A percentile compares a stretch with the other conserved stretches of the same genome.
These are phyloP conservation scores for Clamator glandarius DNA, from an alignment of 2,797 vertebrate genomes.

Conservation along the genomic window DNA sequence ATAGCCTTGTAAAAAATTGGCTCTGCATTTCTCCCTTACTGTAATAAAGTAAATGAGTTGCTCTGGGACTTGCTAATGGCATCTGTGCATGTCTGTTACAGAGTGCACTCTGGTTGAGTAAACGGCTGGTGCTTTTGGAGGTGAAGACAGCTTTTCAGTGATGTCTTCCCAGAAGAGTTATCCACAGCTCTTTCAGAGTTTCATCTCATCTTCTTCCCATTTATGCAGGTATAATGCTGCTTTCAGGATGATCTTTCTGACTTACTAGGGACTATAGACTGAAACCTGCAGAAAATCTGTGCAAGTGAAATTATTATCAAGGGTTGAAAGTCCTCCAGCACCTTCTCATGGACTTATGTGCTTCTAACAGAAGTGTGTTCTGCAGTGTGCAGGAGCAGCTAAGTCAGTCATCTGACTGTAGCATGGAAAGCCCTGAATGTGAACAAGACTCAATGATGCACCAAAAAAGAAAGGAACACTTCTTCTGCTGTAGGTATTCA, in stretches of 20 bases:
- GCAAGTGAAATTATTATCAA: not conserved
- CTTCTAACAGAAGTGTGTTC: not conserved
- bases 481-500: not conserved
- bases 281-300: not conserved
- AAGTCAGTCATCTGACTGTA: not conserved
- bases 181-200: not conserved
- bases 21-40: not conserved
- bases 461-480: not conserved
- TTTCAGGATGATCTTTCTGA: not conserved
- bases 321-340: not conserved
- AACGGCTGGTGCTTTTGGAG: not conserved
- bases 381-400: not conserved
- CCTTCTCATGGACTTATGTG: fast-evolving
- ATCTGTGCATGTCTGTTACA: not conserved
- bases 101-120: not conserved
- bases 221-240: not conserved
- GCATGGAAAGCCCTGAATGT: not conserved
- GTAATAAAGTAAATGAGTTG: conserved; percentile 37
- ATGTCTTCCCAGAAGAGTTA: not conserved
- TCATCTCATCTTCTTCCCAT: not conserved
- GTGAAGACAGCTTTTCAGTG: not conserved
- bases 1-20: not conserved
- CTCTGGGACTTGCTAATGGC: conserved; percentile 26
- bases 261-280: not conserved
- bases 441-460: not conserved